phyloP scores from a whole-genome alignment of 2,113 vertebrate genomes.

The Potamarius usumacintae region DNA sequence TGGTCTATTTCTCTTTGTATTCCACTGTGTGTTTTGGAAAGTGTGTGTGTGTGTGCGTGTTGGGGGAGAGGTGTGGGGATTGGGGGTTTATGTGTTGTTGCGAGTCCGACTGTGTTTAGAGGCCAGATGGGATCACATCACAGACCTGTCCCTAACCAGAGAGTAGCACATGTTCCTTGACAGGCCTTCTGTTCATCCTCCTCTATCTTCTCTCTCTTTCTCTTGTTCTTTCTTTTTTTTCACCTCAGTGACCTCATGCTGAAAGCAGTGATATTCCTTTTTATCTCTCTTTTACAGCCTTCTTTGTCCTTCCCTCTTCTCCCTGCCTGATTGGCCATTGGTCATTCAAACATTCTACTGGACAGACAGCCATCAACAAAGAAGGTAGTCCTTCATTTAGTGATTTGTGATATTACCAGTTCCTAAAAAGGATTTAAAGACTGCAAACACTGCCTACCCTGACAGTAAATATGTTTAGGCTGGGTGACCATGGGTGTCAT shows the following conservation, averaged over 20 bases:
- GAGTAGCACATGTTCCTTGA: constrained; percentile 49
- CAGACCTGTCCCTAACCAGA: constrained; percentile 49
- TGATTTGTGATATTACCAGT: neutral
- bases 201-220: constrained; percentile 1
- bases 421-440: neutral
- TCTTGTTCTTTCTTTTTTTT: constrained; percentile 37
- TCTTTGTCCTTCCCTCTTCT: constrained; percentile 6
- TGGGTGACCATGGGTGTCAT: neutral
- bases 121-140: constrained; percentile 54
- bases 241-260: constrained; percentile 45
- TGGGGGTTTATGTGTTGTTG: constrained; percentile 22
- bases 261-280: constrained; percentile 11
- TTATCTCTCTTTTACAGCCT: constrained; percentile 20
- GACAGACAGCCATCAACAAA: constrained; percentile 14
- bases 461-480: neutral
- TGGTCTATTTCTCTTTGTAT: neutral
- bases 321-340: neutral
- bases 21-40: constrained; percentile 1
- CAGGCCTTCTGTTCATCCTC: constrained; percentile 44
- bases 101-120: constrained; percentile 21
- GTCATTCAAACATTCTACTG: neutral
- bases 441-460: neutral
- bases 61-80: neutral
- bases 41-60: neutral
- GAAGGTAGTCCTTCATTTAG: neutral